These are phyloP conservation scores for Pseudochromis fuscus DNA, from an alignment of 2,797 vertebrate species.

Conservation along the genomic window DNA sequence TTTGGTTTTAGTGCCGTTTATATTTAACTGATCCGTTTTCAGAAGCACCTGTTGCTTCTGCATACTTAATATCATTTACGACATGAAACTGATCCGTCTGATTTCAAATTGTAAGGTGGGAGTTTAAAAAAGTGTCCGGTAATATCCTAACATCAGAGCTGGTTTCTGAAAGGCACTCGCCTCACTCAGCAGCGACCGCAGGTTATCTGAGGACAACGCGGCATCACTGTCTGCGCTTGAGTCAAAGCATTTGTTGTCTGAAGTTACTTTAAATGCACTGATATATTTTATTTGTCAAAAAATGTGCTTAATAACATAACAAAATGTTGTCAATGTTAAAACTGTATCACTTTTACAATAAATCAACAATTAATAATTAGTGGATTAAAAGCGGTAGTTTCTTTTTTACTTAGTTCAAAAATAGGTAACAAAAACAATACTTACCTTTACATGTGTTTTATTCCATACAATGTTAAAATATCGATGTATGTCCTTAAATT, in stretches of 20 bases:
- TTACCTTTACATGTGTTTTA: conserved; percentile 75
- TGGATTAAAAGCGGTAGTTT: neutral
- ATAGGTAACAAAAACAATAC: conserved; percentile 29
- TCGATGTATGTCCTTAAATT: conserved; percentile 55
- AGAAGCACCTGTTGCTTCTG: conserved; percentile 50
- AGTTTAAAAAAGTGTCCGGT: neutral
- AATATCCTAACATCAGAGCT: neutral
- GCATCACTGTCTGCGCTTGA: conserved; percentile 36
- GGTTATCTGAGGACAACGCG: conserved; percentile 73
- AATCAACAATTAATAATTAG: neutral
- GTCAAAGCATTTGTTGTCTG: neutral
- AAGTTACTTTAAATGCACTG: neutral
- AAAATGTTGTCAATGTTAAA: neutral
- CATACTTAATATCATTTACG: neutral
- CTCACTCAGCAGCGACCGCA: conserved; percentile 5
- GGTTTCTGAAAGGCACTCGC: neutral
- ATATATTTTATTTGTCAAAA: neutral
- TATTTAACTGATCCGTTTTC: too few relatives aligned
- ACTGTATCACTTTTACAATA: neutral
- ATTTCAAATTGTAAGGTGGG: neutral
- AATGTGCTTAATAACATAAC: neutral
- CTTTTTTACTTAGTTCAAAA: neutral
- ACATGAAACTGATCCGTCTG: neutral
- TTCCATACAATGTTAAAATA: conserved; percentile 70
- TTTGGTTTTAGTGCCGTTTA: neutral